Percentiles rank a stretch among this genome's conserved stretches.
phyloP scores from a whole-genome alignment of 2,888 invertebrate genomes.

The Aphodius sticticus region DNA sequence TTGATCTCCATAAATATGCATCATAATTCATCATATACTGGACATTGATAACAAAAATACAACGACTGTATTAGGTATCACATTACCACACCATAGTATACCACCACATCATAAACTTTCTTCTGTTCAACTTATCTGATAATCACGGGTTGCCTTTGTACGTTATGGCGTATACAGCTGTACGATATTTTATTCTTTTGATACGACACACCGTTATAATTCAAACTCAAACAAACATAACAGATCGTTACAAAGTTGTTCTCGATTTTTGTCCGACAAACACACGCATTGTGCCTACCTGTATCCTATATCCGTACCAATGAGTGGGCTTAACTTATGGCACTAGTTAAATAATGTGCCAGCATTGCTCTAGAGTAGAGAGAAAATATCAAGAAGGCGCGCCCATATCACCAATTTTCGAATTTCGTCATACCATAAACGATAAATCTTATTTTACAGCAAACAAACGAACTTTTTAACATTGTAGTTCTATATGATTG shows the following conservation, averaged over 20 bases:
- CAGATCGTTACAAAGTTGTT: neutral
- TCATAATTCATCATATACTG: too few relatives aligned
- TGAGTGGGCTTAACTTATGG: conserved; percentile 25
- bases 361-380: neutral
- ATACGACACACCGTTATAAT: neutral
- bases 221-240: neutral
- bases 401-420: conserved; percentile 20
- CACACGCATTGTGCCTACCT: conserved; percentile 17
- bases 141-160: neutral
- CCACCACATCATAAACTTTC: neutral
- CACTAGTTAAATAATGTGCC: conserved; percentile 21
- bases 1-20: too few relatives aligned
- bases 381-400: neutral
- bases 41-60: too few relatives aligned
- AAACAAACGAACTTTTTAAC: neutral
- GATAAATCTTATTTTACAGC: conserved; percentile 6
- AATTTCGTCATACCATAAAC: conserved; percentile 14
- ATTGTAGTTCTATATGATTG: too few relatives aligned
- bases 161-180: neutral
- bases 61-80: neutral
- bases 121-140: conserved; percentile 4
- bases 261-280: neutral
- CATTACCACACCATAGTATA: neutral
- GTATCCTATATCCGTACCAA: conserved; percentile 11
- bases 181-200: neutral